These are phyloP conservation scores for rat (Rattus norvegicus) DNA, from an alignment of 2,113 vertebrate genomes.

Conservation along the genomic window DNA sequence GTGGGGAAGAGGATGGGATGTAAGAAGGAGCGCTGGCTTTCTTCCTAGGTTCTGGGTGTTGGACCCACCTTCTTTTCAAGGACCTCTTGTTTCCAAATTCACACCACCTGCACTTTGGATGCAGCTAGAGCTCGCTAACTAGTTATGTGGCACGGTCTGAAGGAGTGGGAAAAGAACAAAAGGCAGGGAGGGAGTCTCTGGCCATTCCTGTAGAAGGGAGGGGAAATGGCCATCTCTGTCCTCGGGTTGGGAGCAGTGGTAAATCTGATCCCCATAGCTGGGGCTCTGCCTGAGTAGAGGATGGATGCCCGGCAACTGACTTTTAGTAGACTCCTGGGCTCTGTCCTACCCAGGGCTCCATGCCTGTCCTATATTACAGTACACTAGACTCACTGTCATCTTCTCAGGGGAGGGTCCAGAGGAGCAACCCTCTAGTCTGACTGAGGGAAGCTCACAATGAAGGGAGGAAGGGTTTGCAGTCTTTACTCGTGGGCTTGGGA, in stretches of 20 bases:
- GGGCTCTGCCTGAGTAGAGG: constrained; percentile 81
- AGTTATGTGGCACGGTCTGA: not conserved
- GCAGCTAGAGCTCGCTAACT: not conserved
- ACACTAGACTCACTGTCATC: not conserved
- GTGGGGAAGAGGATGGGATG: too few relatives aligned
- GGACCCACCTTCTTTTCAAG: not conserved
- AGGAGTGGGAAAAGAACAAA: constrained; percentile 61
- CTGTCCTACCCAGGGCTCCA: not conserved
- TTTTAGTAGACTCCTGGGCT: constrained; percentile 80
- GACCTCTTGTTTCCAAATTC: constrained; percentile 29
- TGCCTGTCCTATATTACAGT: not conserved
- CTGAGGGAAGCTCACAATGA: not conserved
- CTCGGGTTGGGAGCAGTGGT: not conserved
- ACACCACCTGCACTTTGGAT: not conserved
- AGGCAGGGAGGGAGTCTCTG: not conserved
- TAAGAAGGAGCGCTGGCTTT: not conserved
- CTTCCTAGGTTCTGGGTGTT: constrained; percentile 3
- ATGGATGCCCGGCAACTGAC: constrained; percentile 79
- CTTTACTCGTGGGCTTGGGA: not conserved
- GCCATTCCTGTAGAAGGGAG: not conserved
- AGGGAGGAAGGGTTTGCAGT: not conserved
- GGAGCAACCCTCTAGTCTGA: not conserved
- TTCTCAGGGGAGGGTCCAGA: not conserved
- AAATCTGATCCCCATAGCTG: constrained; percentile 55
- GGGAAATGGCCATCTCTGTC: not conserved